Conservation (phyloP, 2,113 vertebrate genomes). For the Upupa epops region DNA sequence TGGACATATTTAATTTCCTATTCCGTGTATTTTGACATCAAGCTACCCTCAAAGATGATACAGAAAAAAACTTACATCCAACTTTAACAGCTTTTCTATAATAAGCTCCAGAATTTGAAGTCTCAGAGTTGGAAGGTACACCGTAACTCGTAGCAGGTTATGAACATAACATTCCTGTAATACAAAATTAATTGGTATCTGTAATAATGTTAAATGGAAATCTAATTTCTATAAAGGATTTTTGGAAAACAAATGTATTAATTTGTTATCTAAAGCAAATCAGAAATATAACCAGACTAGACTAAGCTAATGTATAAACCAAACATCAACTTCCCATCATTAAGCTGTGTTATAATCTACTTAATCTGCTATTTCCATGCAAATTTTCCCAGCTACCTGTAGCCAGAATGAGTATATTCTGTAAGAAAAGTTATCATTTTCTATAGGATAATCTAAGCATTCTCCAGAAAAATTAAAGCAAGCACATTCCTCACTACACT, state of each 20-base stretch:
- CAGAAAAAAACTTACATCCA: slow-evolving; percentile 85
- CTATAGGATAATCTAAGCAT: not conserved
- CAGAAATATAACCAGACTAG: not conserved
- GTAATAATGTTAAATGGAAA: not conserved
- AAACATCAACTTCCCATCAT: not conserved
- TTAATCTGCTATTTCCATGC: not conserved
- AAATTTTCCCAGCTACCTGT: not conserved
- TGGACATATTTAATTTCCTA: not conserved
- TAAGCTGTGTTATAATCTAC: not conserved
- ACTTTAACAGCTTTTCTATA: slow-evolving; percentile 86
- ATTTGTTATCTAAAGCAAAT: not conserved
- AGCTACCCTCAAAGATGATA: not conserved
- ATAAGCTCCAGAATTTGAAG: slow-evolving; percentile 88
- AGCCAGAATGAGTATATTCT: not conserved
- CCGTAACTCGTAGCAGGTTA: slow-evolving; percentile 86
- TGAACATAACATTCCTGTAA: slow-evolving; percentile 95
- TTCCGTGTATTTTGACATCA: not conserved
- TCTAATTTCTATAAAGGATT: not conserved
- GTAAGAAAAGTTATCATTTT: not conserved
- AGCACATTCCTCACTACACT: not conserved
- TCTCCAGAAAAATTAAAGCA: not conserved
- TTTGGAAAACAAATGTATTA: not conserved
- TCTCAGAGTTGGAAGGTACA: slow-evolving; percentile 86
- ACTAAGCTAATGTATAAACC: not conserved
- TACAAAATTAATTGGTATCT: not conserved